Base-by-base conservation (phyloP, 2,797 vertebrate genomes). In the Chelon labrosus region DNA sequence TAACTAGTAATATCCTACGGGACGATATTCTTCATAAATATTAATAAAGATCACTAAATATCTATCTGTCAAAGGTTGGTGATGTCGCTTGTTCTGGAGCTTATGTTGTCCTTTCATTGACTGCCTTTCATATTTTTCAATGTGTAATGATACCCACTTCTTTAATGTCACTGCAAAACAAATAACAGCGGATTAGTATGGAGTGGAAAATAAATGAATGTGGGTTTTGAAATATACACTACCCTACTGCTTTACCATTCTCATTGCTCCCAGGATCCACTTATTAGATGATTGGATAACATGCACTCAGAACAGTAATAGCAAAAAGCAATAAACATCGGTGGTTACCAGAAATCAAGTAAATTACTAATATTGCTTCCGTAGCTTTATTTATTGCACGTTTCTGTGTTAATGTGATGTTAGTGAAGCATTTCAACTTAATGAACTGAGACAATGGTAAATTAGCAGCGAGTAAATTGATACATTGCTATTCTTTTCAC, bases 401-500 rank as follows among this genome's bases (percentile, higher is more conserved):
- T 70, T 83, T 72, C 60, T 83, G 77, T 83, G 80, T 82, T 87
- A 86, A 91, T 85, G 78, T 81, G 77, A 85, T 79, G 81, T 84
- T 73, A 84, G 69, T 74, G 77, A 84, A 77, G 82, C 86, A 80
- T 81, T 81, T 80, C 38, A 70, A 58, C 71, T 64, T 87, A 91
- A 90, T 89, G 82, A 86, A 82, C 82, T 88, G 80, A 79, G 75
- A 84, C 82, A 80, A 82, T 60, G 50, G 72, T 84, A 75, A 89
- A 89, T 89, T 85, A 86, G 89, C 62, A 59, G 73, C 66, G 57
- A 55, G 70, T 75, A 83, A 87, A 90, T 86, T 82, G 80, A 91
- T 88, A 87, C 74, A 87, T 84, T 75, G 68, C 78, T 83, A 62
- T 75, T 89, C 73, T 88, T 79, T 73, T 78, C 83, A 65, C 65